Conservation (phyloP, 1,140 invertebrate genomes). For the Caenorhabditis latens region DNA sequence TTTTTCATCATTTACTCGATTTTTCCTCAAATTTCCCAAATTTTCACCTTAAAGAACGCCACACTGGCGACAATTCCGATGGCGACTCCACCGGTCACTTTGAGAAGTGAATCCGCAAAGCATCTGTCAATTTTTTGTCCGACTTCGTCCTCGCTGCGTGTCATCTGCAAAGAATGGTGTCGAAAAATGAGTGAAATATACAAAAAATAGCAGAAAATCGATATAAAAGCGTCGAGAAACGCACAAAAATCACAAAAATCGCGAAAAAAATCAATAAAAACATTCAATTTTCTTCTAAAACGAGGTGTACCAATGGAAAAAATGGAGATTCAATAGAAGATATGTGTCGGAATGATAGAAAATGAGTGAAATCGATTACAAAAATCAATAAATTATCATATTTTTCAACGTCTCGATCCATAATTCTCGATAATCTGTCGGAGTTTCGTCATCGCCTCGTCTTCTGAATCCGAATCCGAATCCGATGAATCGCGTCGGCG, state of each 20-base stretch:
- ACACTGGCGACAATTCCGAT: constrained; percentile 80
- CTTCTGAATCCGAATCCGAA: no score
- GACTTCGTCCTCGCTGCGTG: constrained; percentile 78
- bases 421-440: no score
- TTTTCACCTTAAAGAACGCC: constrained; percentile 78
- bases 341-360: no score
- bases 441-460: no score
- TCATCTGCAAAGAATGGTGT: constrained; percentile 31
- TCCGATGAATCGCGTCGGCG: no score
- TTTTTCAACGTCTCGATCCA: no score
- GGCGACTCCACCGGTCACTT: constrained; percentile 80
- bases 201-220: background rate
- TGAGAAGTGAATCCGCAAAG: constrained; percentile 79
- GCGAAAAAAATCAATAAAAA: no score
- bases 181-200: background rate
- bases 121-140: constrained; percentile 80
- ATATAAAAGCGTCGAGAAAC: background rate
- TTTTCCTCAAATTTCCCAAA: background rate
- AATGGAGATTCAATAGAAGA: no score
- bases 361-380: no score
- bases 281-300: no score
- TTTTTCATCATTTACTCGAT: background rate
- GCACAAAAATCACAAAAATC: background rate
- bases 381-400: no score
- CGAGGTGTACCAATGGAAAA: no score